Conservation (phyloP, 2,113 vertebrate species). For the human (Homo sapiens) region DNA sequence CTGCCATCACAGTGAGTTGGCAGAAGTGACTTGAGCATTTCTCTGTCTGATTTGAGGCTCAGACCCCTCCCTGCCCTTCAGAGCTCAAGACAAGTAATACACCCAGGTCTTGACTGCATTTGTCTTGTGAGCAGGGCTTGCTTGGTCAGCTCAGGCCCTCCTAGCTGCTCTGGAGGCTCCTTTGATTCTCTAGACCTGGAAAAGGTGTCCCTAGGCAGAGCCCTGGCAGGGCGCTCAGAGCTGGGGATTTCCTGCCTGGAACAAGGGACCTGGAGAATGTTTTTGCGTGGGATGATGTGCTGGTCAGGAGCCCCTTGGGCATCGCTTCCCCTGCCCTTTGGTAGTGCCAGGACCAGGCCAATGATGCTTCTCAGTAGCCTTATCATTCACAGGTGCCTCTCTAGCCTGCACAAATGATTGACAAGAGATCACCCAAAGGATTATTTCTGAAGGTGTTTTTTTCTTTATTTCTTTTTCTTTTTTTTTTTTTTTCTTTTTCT, state of each 20-base stretch:
- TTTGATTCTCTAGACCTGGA: slow-evolving; percentile 32
- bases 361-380: slow-evolving; percentile 82
- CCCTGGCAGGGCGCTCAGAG: not conserved
- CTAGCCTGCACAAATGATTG: slow-evolving; percentile 84
- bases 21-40: slow-evolving; percentile 16
- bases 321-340: not conserved
- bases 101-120: not conserved
- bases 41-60: slow-evolving; percentile 48
- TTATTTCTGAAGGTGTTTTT: slow-evolving; percentile 58
- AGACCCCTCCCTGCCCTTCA: slow-evolving; percentile 19
- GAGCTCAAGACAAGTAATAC: slow-evolving; percentile 18
- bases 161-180: not conserved
- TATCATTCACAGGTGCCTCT: slow-evolving; percentile 89
- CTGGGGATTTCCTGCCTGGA: not conserved
- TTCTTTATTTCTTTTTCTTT: not conserved
- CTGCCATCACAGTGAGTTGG: slow-evolving; percentile 18
- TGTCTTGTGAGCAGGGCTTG: not conserved
- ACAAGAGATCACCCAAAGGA: slow-evolving; percentile 83
- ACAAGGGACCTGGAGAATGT: not conserved
- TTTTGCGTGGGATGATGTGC: not conserved
- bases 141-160: not conserved
- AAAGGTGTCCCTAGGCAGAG: not conserved
- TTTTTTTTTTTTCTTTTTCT: not conserved
- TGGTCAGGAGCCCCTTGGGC: not conserved
- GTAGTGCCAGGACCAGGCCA: slow-evolving; percentile 71